These are phyloP conservation scores for Melolontha melolontha DNA, from an alignment of 2,888 invertebrate genomes.

Conservation along the genomic window DNA sequence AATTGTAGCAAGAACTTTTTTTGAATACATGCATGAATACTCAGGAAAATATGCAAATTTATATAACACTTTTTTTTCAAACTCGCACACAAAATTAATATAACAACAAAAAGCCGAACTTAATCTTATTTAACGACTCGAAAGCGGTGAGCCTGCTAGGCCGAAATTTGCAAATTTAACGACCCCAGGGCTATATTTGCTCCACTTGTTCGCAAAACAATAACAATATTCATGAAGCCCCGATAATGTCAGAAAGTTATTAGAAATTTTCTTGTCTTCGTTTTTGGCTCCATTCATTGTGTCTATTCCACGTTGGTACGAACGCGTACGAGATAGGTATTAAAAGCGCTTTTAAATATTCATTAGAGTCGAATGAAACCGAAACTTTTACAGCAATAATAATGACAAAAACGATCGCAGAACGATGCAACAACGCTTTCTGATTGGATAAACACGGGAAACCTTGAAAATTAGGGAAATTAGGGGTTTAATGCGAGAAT, in stretches of 20 bases:
- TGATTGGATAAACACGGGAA: too few relatives aligned
- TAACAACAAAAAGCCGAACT: constrained; percentile 35
- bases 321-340: constrained; percentile 12
- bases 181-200: constrained; percentile 34
- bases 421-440: too few relatives aligned
- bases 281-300: constrained; percentile 1
- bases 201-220: constrained; percentile 37
- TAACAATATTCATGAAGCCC: constrained; percentile 38
- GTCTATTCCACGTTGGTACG: too few relatives aligned
- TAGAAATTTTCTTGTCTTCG: constrained; percentile 29
- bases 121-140: constrained; percentile 32
- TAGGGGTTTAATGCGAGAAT: too few relatives aligned
- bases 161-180: constrained; percentile 37
- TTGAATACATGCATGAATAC: too few relatives aligned
- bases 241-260: constrained; percentile 39
- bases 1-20: too few relatives aligned
- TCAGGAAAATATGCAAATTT: too few relatives aligned
- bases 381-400: constrained; percentile 35
- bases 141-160: too few relatives aligned
- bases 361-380: constrained; percentile 33
- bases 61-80: too few relatives aligned
- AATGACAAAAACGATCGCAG: neutral
- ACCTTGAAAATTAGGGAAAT: too few relatives aligned
- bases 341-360: constrained; percentile 39
- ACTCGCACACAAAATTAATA: too few relatives aligned